Base-by-base conservation (phyloP, 2,113 vertebrate species). In the Hydrolagus affinis region DNA sequence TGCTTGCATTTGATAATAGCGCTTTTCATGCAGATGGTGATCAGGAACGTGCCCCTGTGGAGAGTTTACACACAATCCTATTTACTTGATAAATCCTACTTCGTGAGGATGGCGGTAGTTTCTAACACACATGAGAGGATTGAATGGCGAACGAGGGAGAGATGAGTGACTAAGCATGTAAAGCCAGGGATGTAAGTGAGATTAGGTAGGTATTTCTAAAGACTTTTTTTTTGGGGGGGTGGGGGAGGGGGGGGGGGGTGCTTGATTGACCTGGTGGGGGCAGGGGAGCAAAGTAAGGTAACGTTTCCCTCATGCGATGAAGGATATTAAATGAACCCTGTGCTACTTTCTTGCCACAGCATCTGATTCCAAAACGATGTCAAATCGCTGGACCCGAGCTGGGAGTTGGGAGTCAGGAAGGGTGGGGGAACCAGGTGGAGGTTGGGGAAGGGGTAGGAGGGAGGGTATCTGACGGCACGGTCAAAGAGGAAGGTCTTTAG, bases 211-310 rank as follows among this genome's bases (percentile, higher is more conserved):
- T 8, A 14, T 62, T n/a, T 78, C 76, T 23, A n/a, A 60, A 62
- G 76, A 25, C 25, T 78, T 59, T 59, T 77, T 60, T 23, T 59
- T 77, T 77, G 75, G n/a, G n/a, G n/a, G n/a, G n/a, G n/a, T n/a
- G n/a, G n/a, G n/a, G n/a, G n/a, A n/a, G n/a, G n/a, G n/a, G n/a
- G n/a, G n/a, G n/a, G n/a, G n/a, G n/a, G n/a, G n/a, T 44, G 44
- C 44, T 44, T 44, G 44, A 44, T 44, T 44, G 1, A 44, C 44
- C 44, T 44, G 44, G n/a, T 44, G 44, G 44, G 44, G 44, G 44
- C n/a, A n/a, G 44, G 44, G 44, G 44, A 44, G 44, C 44, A 44
- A 44, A 6, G 44, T n/a, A 44, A 44, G 44, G 44, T 44, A 44
- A n/a, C n/a, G 2, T 44, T 44, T 44, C 6, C 44, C 44, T 44